A percentile compares a stretch with the other conserved stretches of the same genome.
phyloP scores from a whole-genome alignment of 2,797 vertebrate species.

The Pipistrellus pipistrellus region DNA sequence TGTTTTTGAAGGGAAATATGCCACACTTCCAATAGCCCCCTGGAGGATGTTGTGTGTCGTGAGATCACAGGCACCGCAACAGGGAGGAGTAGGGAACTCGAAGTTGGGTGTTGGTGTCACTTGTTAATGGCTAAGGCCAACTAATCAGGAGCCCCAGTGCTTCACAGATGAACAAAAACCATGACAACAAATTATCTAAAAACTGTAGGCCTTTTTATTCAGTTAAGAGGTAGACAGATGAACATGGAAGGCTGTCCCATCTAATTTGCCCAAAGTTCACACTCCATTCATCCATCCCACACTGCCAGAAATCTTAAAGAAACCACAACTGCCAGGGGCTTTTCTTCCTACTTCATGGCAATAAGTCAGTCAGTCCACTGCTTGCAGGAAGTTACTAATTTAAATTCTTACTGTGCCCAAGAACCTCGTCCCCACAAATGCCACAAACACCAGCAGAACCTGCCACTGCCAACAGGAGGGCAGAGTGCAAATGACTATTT shows the following conservation, averaged over 20 bases:
- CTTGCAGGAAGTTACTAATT: conserved; percentile 70
- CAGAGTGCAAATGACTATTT: conserved; percentile 62
- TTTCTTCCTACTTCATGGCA: conserved; percentile 58
- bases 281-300: conserved; percentile 79
- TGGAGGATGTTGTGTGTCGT: neutral
- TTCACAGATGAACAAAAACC: conserved; percentile 60
- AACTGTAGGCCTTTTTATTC: conserved; percentile 85
- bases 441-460: conserved; percentile 48
- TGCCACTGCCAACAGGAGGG: conserved; percentile 8
- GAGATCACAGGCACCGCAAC: neutral
- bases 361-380: conserved; percentile 56
- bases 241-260: conserved; percentile 80
- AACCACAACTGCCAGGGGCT: conserved; percentile 16
- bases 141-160: neutral
- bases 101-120: neutral
- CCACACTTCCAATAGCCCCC: neutral
- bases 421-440: conserved; percentile 40
- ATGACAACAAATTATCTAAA: conserved; percentile 73
- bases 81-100: neutral
- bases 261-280: conserved; percentile 67
- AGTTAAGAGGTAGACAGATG: conserved; percentile 88
- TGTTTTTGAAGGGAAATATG: neutral
- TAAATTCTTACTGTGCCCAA: conserved; percentile 41
- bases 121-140: neutral
- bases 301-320: conserved; percentile 59